A percentile compares a stretch with the other conserved stretches of the same genome.
These are phyloP conservation scores for Cotesia chilonis DNA, from an alignment of 1,140 invertebrate genomes.

Conservation along the genomic window DNA sequence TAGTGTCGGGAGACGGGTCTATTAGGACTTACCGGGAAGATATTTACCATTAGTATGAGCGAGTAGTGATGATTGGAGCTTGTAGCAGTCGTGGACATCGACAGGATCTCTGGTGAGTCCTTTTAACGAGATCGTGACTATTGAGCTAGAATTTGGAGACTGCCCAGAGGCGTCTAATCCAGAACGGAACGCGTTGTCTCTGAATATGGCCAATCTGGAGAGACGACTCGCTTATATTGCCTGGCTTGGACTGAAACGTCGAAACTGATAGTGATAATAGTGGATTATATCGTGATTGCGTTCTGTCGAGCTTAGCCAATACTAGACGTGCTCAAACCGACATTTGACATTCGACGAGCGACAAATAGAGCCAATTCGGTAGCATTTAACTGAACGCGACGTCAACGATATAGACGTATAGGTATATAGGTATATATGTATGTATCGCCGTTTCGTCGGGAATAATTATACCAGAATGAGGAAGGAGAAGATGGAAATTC, in stretches of 20 bases:
- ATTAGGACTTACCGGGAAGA: no score
- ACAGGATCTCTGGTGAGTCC: background rate
- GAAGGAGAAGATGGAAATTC: no score
- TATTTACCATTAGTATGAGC: no score
- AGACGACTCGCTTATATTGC: background rate
- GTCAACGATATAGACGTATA: background rate
- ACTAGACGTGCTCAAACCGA: conserved; percentile 60
- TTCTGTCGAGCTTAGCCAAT: conserved; percentile 54
- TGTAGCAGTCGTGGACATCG: background rate
- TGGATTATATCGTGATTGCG: conserved; percentile 42
- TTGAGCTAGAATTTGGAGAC: conserved; percentile 52
- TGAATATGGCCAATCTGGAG: conserved; percentile 61
- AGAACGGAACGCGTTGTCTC: conserved; percentile 60
- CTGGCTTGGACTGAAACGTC: no score
- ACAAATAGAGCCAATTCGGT: conserved; percentile 57
- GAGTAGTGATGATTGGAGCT: no score
- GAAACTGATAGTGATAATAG: conserved; percentile 47
- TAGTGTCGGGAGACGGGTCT: no score
- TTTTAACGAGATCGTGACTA: conserved; percentile 57
- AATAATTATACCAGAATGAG: no score
- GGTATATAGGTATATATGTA: no score
- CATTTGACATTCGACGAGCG: conserved; percentile 54
- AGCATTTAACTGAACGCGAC: conserved; percentile 2
- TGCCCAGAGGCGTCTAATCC: conserved; percentile 52
- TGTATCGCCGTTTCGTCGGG: no score